Evolutionary conservation across 2,797 vertebrate genomes (phyloP), one percentile per base, ranked within the genome.

Genomic region (Periophthalmus magnuspinnatus): DNA sequence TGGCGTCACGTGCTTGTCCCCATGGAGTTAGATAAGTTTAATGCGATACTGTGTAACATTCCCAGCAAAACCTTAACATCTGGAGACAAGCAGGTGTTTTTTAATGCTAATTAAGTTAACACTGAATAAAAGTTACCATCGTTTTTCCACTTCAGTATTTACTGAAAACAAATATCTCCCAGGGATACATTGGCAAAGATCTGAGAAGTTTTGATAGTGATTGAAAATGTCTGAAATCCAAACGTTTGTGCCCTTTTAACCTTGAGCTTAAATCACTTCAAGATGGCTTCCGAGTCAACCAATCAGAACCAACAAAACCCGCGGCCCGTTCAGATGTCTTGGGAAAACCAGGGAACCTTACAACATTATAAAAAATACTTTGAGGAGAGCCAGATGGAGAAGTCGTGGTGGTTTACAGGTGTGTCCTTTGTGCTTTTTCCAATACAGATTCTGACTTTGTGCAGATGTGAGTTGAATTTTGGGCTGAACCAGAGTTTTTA

Each of bases 211-310:
- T 65, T 57, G 78, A 72, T 82, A 72, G 82, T 77, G 59, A 77
- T 67, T 79, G 71, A 76, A 68, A 71, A 76, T 74, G 73, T 67
- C 56, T 0, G 47, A 19, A 67, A 82, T 71, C 71, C 56, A 50
- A 64, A 76, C 76, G 82, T 81, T 70, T 70, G 81, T 65, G 68
- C 63, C 79, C 65, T 74, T 76, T 80, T 69, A 60, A 84, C 88
- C 85, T 84, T 81, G 76, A 83, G 69, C 80, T 72, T 78, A 81
- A 92, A 92, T 91, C 82, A 89, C 79, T 92, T 90, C 90, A 88
- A 89, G 86, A 91, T 92, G 90, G 86, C 83, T 76, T 60, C 71
- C 24, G 32, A 75, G 82, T 57, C 65, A 48, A 65, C 78, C 82
- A 90, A 92, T 90, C 84, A 87, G 71, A 78, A 62, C 76, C 82